phyloP scores from a whole-genome alignment of 2,888 invertebrate genomes.

The Dryadula phaetusa region DNA sequence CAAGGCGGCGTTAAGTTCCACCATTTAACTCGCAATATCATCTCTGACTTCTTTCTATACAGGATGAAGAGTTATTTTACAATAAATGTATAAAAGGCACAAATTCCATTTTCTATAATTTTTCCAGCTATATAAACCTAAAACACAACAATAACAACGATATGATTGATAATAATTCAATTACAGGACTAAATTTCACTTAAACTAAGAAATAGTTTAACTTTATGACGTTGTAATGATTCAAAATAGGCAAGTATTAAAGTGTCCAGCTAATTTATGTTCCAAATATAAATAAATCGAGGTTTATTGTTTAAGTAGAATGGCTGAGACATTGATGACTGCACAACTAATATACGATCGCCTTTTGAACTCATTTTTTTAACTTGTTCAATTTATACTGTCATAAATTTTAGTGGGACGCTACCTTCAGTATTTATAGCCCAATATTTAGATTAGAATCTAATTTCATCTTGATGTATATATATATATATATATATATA shows the following conservation, averaged over 20 bases:
- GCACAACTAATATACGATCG: constrained; percentile 65
- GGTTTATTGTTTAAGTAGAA: constrained; percentile 66
- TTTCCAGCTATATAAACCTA: too few species aligned
- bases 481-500: neutral
- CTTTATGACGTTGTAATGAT: constrained; percentile 74
- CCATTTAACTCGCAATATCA: too few species aligned
- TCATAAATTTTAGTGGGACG: constrained; percentile 56
- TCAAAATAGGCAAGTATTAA: constrained; percentile 76
- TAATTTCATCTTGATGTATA: constrained; percentile 6
- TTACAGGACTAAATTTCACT: constrained; percentile 57
- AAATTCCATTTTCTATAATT: too few species aligned
- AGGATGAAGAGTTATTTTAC: too few species aligned
- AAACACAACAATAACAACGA: constrained; percentile 16
- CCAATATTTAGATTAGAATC: constrained; percentile 39
- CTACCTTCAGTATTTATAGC: constrained; percentile 53
- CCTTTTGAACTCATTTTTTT: constrained; percentile 73
- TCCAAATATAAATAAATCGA: constrained; percentile 66
- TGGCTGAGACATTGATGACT: constrained; percentile 58
- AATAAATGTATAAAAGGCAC: too few species aligned
- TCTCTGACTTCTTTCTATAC: too few species aligned
- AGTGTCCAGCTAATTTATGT: constrained; percentile 74
- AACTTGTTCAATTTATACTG: constrained; percentile 56
- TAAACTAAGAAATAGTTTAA: constrained; percentile 52
- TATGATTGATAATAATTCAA: constrained; percentile 31
- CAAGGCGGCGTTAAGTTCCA: too few species aligned